Base-by-base conservation (phyloP, 2,797 vertebrate genomes). In the Chiroxiphia lanceolata region DNA sequence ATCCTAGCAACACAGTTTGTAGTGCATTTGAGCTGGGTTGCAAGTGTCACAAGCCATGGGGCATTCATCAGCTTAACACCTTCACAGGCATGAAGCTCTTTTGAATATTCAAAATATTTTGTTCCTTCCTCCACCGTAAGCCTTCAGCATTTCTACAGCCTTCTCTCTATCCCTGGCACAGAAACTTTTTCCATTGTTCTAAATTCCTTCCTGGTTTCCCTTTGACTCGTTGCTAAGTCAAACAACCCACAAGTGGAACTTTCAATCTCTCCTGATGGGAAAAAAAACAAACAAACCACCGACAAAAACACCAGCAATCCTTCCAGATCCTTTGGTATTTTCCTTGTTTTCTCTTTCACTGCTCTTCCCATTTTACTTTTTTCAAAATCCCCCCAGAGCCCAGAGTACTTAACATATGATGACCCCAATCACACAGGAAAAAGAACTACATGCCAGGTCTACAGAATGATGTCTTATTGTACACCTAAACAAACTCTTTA, bases 21-120 rank as follows among this genome's bases (percentile, higher is more conserved):
- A 44, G 33, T 27, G 47, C 7, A 0, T 85, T 96, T 45, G 38
- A 91, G 67, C 21, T 79, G 45, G 29, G 36, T 56, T 83, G 44
- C 47, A 80, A 92, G 90, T 91, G 80, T 80, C 87, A 94, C 78
- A 82, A 85, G 60, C 87, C 90, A 83, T 12, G 5, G 81, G 47
- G 72, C 71, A 68, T 72, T 89, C 12, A 2, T 67, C 94, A 89
- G 34, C 34, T 44, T 91, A 81, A 94, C 84, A 79, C 34, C 25
- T 86, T 88, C 71, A 76, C 54, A 63, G 31, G 65, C 54, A 91
- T 80, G 89, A 90, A 91, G 50, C 33, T 92, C 61, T 92, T 64
- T n/a, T 47, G 36, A 89, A 71, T 61, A 69, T 67, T 80, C 57
- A 83, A 76, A 83, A 45, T 90, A 65, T 45, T 87, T 84, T 23